A percentile compares a stretch with the other conserved stretches of the same genome.
Conservation (phyloP, 2,888 invertebrate species). For the Lochmaea capreae region DNA sequence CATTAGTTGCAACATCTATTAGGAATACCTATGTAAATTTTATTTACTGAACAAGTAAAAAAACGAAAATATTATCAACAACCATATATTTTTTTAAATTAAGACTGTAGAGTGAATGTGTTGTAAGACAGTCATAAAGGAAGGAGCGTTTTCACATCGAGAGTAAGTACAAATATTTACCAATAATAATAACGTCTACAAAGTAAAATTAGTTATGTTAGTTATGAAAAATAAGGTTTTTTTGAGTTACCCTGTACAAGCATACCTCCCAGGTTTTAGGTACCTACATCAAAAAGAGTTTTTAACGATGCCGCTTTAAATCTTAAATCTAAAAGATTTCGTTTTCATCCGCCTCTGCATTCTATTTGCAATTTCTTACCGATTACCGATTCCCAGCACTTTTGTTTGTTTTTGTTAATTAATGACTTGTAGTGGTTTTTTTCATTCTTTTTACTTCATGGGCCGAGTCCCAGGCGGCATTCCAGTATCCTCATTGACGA, state of each 20-base stretch:
- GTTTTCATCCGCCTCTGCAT: slow-evolving; percentile 43
- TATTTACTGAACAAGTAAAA: not conserved
- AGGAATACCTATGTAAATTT: too few species aligned
- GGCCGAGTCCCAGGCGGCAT: slow-evolving; percentile 22
- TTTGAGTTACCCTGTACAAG: not conserved
- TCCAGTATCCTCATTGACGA: slow-evolving; percentile 22
- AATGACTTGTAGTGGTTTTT: slow-evolving; percentile 43
- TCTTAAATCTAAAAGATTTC: slow-evolving; percentile 37
- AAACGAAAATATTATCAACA: not conserved
- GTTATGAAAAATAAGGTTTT: not conserved
- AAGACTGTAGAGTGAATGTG: too few species aligned
- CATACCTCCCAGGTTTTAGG: slow-evolving; percentile 24
- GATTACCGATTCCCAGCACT: slow-evolving; percentile 43
- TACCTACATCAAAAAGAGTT: slow-evolving; percentile 24
- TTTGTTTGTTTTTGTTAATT: slow-evolving; percentile 49
- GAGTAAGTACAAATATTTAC: too few species aligned
- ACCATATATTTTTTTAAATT: too few species aligned
- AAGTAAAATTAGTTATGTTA: not conserved
- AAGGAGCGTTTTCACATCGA: too few species aligned
- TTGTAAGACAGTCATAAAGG: too few species aligned
- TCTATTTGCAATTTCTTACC: slow-evolving; percentile 44
- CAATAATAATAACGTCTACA: too few species aligned
- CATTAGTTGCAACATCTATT: not conserved
- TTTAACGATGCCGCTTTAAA: slow-evolving; percentile 39
- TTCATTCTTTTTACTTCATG: slow-evolving; percentile 26